Base-by-base conservation (phyloP, 2,888 invertebrate genomes). In the Anoplius nigerrimus region DNA sequence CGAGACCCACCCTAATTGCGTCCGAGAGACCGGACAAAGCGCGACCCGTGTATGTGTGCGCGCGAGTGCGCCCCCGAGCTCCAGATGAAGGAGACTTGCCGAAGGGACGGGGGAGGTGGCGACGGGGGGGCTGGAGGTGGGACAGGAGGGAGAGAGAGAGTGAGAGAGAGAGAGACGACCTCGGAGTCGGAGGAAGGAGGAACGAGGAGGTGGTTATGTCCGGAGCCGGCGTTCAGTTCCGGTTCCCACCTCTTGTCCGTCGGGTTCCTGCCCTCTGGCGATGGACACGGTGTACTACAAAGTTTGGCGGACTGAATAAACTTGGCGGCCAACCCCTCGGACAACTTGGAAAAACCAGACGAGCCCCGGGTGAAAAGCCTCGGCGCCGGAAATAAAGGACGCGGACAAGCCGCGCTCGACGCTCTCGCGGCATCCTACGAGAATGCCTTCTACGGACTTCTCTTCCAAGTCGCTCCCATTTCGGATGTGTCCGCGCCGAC, bases 21-120 rank as follows among this genome's bases (percentile, higher is more conserved):
- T 88, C 88, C 88, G 87, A 88, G 88, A 86, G 88, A 88, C 83
- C 81, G 88, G 88, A 88, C 88, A 87, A 88, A 88, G 88, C 88
- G 87, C 84, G 80, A 78, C 85, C 81, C 87, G 86, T 88, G 83
- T 86, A 84, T 82, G 82, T 81, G 81, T 75, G 79, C 71, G 76
- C 71, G 77, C 72, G 69, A 54, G 69, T 62, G 72, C 71, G 64
- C 64, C 21, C 43, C 56, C 5, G 6, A 43, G 43, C 20, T 56
- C 20, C 20, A 56, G 56, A 42, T 20, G 56, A 27, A 27, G 57
- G 57, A 58, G 45, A 58, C 48, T 16, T 18, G 48, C 16, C 1
- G 4, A 16, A 48, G 48, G 16, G 48, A 16, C 16, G 18, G 16
- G n/a, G 48, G 11, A n/a, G n/a, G n/a, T n/a, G n/a, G n/a, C n/a